phyloP scores from a whole-genome alignment of 2,113 vertebrate genomes.

The Corythaeola cristata region DNA sequence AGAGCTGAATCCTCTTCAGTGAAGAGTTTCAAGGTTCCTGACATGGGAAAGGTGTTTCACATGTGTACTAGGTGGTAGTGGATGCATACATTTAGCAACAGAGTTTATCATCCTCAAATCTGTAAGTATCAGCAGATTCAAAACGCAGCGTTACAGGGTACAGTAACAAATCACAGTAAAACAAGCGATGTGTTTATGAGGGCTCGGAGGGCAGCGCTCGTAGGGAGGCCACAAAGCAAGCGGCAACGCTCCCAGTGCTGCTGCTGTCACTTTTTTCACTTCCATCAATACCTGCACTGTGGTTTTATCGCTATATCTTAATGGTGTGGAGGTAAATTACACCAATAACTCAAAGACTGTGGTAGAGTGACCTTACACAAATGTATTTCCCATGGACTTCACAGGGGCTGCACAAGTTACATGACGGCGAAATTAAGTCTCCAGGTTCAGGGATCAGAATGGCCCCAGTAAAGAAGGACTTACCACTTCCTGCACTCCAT shows the following conservation, averaged over 20 bases:
- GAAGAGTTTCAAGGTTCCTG: not conserved
- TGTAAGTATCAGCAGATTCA: not conserved
- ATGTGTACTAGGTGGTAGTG: too few relatives aligned
- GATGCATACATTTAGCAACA: not conserved
- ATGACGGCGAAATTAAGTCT: not conserved
- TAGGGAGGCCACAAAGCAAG: not conserved
- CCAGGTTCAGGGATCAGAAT: not conserved
- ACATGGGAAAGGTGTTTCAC: not conserved
- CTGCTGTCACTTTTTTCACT: not conserved
- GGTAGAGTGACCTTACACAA: not conserved
- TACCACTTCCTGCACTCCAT: not conserved
- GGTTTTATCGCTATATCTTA: not conserved
- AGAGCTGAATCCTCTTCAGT: not conserved
- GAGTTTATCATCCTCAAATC: not conserved
- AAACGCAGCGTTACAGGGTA: not conserved
- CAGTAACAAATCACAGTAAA: not conserved
- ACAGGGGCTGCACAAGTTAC: not conserved
- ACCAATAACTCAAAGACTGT: not conserved
- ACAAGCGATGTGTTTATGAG: not conserved
- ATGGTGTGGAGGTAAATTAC: not conserved
- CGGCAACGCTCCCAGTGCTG: not conserved
- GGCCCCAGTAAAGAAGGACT: not conserved
- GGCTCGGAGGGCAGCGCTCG: accelerated
- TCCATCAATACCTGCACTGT: not conserved
- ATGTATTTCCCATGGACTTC: not conserved